A percentile compares a stretch with the other conserved stretches of the same genome.
phyloP scores from a whole-genome alignment of 2,113 vertebrate genomes.

The Holacanthus passer region DNA sequence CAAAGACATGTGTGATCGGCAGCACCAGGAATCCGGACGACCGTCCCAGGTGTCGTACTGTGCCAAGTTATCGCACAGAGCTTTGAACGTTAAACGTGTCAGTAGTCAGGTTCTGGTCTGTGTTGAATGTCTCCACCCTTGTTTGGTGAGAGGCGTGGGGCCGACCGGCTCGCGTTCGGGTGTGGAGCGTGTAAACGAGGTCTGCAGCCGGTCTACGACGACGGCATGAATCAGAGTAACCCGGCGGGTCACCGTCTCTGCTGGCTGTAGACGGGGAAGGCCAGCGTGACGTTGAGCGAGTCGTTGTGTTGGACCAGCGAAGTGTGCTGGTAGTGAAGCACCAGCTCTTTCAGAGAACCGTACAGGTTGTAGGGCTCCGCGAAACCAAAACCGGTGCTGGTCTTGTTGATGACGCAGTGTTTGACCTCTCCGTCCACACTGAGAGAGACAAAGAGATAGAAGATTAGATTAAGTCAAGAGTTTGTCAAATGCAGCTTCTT shows the following conservation, averaged over 20 bases:
- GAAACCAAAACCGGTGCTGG: slow-evolving; percentile 93
- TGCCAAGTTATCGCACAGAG: too few relatives aligned
- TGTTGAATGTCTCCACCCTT: neutral
- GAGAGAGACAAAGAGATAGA: slow-evolving; percentile 5
- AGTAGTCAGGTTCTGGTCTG: neutral
- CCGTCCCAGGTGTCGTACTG: too few relatives aligned
- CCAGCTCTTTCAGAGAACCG: slow-evolving; percentile 96
- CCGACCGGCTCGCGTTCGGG: neutral
- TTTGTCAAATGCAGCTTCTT: too few relatives aligned
- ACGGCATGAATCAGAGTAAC: neutral
- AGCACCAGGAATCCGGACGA: too few relatives aligned
- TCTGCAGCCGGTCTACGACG: neutral
- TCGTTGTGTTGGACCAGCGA: slow-evolving; percentile 99
- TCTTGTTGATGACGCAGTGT: slow-evolving; percentile 99
- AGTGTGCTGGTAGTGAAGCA: slow-evolving; percentile 99
- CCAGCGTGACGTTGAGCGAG: slow-evolving; percentile 98
- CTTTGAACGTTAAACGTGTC: neutral
- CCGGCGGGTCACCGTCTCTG: slow-evolving; percentile 90
- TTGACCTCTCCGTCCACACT: slow-evolving; percentile 98
- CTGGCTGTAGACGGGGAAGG: slow-evolving; percentile 96
- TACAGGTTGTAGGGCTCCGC: slow-evolving; percentile 99
- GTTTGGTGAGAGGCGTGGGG: neutral
- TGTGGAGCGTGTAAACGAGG: neutral
- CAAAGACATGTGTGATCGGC: too few relatives aligned
- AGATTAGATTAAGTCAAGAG: too few relatives aligned